Percentiles rank a stretch among this genome's conserved stretches.
These are phyloP conservation scores for Chlamydotis undulata DNA, from an alignment of 2,113 vertebrate genomes.

Conservation along the genomic window DNA sequence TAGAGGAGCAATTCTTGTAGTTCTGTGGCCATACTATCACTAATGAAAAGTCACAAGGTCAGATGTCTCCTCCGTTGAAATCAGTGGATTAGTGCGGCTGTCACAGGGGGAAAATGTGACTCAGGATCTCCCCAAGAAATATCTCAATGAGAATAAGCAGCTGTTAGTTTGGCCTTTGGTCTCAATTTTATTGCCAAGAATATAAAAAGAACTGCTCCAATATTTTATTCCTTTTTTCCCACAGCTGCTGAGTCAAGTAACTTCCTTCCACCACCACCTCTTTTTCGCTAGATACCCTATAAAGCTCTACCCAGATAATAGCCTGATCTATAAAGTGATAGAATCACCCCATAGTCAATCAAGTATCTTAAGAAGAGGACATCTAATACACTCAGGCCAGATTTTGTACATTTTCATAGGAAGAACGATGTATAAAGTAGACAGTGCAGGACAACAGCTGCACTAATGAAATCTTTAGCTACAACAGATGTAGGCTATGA, in stretches of 20 bases:
- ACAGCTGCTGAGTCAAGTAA: slow-evolving; percentile 44
- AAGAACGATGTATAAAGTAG: slow-evolving; percentile 4
- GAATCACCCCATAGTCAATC: background rate
- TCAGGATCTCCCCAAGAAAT: background rate
- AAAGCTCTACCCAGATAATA: slow-evolving; percentile 6
- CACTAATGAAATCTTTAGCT: slow-evolving; percentile 55
- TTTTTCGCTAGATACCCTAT: background rate
- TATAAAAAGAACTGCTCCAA: slow-evolving; percentile 51
- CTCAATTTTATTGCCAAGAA: slow-evolving; percentile 35
- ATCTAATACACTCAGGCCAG: background rate
- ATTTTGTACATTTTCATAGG: background rate
- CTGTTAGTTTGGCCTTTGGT: slow-evolving; percentile 53
- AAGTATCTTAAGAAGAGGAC: background rate
- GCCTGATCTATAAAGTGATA: slow-evolving; percentile 17
- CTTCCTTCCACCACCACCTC: background rate
- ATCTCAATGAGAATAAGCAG: slow-evolving; percentile 29
- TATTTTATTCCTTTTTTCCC: slow-evolving; percentile 29
- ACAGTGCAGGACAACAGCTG: slow-evolving; percentile 26
- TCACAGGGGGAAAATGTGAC: background rate
- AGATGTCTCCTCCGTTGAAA: background rate
- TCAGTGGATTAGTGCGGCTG: background rate
- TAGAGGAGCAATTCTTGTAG: background rate
- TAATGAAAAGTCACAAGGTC: background rate
- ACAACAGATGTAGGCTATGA: slow-evolving; percentile 39
- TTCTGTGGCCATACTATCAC: background rate